A percentile compares a stretch with the other conserved stretches of the same genome.
These are phyloP conservation scores for Spodoptera littoralis DNA, from an alignment of 2,888 invertebrate genomes.

Conservation along the genomic window DNA sequence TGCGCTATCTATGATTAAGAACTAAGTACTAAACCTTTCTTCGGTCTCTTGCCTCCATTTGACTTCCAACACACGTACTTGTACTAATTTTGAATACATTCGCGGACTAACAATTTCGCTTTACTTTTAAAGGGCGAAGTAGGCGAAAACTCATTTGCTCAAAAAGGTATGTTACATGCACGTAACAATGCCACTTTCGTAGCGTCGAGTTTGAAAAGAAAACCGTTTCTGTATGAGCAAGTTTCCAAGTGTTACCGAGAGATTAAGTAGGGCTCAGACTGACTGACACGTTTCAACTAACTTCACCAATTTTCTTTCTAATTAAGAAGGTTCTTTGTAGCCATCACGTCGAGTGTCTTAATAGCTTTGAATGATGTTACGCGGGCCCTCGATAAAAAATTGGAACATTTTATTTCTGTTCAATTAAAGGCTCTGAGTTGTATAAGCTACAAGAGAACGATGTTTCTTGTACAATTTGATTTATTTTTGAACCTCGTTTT, in stretches of 20 bases:
- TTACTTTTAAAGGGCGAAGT: slow-evolving; percentile 35
- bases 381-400: slow-evolving; percentile 30
- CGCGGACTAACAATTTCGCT: slow-evolving; percentile 32
- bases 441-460: slow-evolving; percentile 2
- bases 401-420: slow-evolving; percentile 29
- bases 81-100: slow-evolving; percentile 28
- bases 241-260: slow-evolving; percentile 42
- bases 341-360: slow-evolving; percentile 53
- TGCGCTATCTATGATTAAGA: slow-evolving; percentile 31
- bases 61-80: slow-evolving; percentile 33
- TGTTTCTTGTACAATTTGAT: slow-evolving; percentile 9
- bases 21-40: slow-evolving; percentile 25
- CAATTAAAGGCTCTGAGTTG: slow-evolving; percentile 1
- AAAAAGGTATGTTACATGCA: slow-evolving; percentile 42
- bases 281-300: slow-evolving; percentile 58
- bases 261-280: slow-evolving; percentile 56
- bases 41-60: slow-evolving; percentile 23
- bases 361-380: slow-evolving; percentile 42
- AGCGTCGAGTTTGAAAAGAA: slow-evolving; percentile 47
- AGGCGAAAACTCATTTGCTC: slow-evolving; percentile 47
- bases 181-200: slow-evolving; percentile 43
- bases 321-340: slow-evolving; percentile 62
- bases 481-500: slow-evolving; percentile 5
- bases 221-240: slow-evolving; percentile 46
- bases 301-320: slow-evolving; percentile 65